These are phyloP conservation scores for Pygmarrhopalites habei DNA, from an alignment of 1,140 invertebrate species.

Conservation along the genomic window DNA sequence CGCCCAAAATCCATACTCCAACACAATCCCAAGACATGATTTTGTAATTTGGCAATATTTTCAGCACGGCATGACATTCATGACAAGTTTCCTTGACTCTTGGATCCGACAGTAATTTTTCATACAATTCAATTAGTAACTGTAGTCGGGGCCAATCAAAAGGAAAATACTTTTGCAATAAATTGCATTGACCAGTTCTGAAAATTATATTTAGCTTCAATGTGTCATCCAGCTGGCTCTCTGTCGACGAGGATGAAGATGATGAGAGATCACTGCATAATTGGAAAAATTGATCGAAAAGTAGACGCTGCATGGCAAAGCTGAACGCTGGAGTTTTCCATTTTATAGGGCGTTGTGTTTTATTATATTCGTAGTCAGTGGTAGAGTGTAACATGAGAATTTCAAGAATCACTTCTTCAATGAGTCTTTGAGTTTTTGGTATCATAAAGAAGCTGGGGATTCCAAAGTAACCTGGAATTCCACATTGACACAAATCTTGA, in stretches of 20 bases:
- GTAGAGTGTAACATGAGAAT: neutral
- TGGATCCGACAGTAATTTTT: neutral
- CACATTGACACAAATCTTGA: constrained; percentile 18
- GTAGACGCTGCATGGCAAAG: constrained; percentile 9
- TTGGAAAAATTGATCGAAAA: constrained; percentile 4
- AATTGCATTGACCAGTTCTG: constrained; percentile 1
- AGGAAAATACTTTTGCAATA: neutral
- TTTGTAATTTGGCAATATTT: neutral
- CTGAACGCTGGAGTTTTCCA: neutral
- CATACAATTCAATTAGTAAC: neutral
- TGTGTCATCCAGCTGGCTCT: neutral
- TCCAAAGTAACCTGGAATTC: constrained; percentile 13
- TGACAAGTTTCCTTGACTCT: neutral
- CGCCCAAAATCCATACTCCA: neutral
- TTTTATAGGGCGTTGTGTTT: no score
- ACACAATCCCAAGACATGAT: constrained; percentile 3
- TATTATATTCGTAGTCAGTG: no score
- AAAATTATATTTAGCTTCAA: constrained; percentile 2
- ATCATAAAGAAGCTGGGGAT: constrained; percentile 3
- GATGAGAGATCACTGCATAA: neutral
- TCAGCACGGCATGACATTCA: neutral
- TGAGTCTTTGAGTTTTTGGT: constrained; percentile 3
- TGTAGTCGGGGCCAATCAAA: neutral
- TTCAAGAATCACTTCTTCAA: constrained; percentile 19
- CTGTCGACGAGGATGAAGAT: neutral